phyloP scores from a whole-genome alignment of 2,888 invertebrate genomes.

The Hydropsyche betteni region DNA sequence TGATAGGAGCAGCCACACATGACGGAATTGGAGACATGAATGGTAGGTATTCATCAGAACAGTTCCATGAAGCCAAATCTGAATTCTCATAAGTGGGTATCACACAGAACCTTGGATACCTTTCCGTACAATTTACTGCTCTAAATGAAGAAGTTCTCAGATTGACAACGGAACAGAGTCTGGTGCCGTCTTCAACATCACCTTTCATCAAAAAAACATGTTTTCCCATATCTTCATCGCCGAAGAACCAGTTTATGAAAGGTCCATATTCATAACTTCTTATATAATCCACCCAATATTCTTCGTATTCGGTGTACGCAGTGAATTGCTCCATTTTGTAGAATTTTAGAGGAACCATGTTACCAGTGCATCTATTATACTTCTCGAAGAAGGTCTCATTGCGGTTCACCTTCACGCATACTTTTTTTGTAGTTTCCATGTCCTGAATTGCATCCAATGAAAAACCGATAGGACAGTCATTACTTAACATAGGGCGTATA shows the following conservation, averaged over 20 bases:
- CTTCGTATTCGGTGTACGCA: constrained; percentile 34
- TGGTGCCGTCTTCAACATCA: constrained; percentile 38
- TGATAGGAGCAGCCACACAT: constrained; percentile 54
- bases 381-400: constrained; percentile 7
- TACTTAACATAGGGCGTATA: background rate
- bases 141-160: constrained; percentile 56
- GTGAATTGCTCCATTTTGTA: constrained; percentile 34
- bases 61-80: constrained; percentile 55
- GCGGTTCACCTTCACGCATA: background rate
- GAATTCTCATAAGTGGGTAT: constrained; percentile 57
- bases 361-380: background rate
- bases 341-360: constrained; percentile 14
- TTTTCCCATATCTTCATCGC: constrained; percentile 55
- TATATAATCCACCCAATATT: constrained; percentile 63
- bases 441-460: background rate
- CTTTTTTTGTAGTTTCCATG: background rate
- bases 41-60: constrained; percentile 56
- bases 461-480: constrained; percentile 17
- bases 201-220: background rate
- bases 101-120: constrained; percentile 61
- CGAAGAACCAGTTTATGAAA: constrained; percentile 60
- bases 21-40: constrained; percentile 59
- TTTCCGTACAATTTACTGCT: constrained; percentile 58
- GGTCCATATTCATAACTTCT: constrained; percentile 61
- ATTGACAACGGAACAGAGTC: constrained; percentile 59